phyloP scores from a whole-genome alignment of 1,140 invertebrate genomes.

The Drosophila repleta region DNA sequence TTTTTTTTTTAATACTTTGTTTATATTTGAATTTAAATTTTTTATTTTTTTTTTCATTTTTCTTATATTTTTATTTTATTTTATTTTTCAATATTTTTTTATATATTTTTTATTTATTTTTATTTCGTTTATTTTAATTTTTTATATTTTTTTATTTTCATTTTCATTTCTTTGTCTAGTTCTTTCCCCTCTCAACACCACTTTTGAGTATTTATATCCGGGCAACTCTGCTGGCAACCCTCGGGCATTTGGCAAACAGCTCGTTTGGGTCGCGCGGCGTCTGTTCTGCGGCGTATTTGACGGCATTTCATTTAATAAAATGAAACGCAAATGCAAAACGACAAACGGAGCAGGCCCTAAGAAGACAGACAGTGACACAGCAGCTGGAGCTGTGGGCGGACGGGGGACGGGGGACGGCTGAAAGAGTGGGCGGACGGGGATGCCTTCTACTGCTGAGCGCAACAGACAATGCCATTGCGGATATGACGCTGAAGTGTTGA shows the following conservation, averaged over 20 bases:
- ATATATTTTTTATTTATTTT: no score
- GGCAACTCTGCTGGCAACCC: conserved; percentile 22
- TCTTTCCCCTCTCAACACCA: no score
- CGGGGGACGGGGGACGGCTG: not conserved
- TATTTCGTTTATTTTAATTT: no score
- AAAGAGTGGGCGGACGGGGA: no score
- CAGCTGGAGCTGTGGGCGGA: not conserved
- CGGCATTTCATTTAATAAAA: conserved; percentile 77
- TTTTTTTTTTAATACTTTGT: no score
- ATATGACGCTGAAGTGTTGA: conserved; percentile 74
- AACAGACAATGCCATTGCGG: conserved; percentile 58
- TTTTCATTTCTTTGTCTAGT: no score
- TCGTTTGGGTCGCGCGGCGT: conserved; percentile 46
- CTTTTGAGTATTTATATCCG: no score
- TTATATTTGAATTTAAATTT: no score
- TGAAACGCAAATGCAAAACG: conserved; percentile 73
- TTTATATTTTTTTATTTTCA: no score
- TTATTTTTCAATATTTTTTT: no score
- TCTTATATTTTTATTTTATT: no score
- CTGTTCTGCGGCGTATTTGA: conserved; percentile 61
- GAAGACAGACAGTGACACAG: conserved; percentile 28
- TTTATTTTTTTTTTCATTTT: no score
- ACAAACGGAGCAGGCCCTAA: conserved; percentile 26
- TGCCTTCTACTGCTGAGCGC: conserved; percentile 3
- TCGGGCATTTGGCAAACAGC: conserved; percentile 57